Conservation (phyloP, 2,888 invertebrate genomes). For the Pogonocherus hispidulus region DNA sequence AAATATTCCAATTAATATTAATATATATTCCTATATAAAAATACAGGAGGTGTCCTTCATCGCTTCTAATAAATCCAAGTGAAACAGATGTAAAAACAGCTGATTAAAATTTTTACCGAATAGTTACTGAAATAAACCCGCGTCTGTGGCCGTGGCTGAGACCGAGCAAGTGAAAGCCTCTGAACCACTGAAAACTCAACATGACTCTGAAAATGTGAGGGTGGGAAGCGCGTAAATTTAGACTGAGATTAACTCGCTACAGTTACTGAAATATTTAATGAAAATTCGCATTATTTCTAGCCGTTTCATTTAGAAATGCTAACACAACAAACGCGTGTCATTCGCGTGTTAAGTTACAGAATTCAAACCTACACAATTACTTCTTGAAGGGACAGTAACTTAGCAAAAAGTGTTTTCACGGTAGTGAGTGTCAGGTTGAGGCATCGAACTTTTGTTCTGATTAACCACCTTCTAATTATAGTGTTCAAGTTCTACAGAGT, state of each 20-base stretch:
- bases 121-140: slow-evolving; percentile 39
- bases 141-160: slow-evolving; percentile 12
- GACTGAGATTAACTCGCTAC: slow-evolving; percentile 66
- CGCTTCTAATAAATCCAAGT: slow-evolving; percentile 45
- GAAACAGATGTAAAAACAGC: slow-evolving; percentile 49
- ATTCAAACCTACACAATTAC: background rate
- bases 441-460: background rate
- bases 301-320: slow-evolving; percentile 58
- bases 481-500: background rate
- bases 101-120: slow-evolving; percentile 48
- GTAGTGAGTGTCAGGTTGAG: slow-evolving; percentile 20
- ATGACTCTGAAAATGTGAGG: slow-evolving; percentile 63
- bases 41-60: slow-evolving; percentile 45
- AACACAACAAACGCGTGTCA: slow-evolving; percentile 50
- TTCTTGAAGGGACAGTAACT: background rate
- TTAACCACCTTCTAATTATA: background rate
- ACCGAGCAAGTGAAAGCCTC: slow-evolving; percentile 19
- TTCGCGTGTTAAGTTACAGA: slow-evolving; percentile 38
- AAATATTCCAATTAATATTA: slow-evolving; percentile 20
- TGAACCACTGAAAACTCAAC: slow-evolving; percentile 45
- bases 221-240: slow-evolving; percentile 67
- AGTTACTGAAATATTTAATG: slow-evolving; percentile 65
- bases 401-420: background rate
- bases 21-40: slow-evolving; percentile 27
- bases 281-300: slow-evolving; percentile 64